Conservation (phyloP, 2,797 vertebrate genomes). For the Bovichtus diacanthus region DNA sequence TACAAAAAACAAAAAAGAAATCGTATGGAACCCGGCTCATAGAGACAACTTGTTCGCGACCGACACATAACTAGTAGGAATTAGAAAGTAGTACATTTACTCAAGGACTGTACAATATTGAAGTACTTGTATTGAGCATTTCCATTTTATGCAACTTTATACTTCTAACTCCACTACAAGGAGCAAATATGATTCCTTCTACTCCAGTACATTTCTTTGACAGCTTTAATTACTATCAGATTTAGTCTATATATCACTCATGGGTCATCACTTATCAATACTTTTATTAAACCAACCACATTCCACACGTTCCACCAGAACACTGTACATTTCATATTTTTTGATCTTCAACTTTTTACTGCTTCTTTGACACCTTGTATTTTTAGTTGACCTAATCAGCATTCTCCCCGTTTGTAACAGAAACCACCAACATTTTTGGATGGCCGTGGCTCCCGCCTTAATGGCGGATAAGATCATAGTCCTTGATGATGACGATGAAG, state of each 20-base stretch:
- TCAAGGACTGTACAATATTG: too few species aligned
- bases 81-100: too few species aligned
- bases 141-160: too few species aligned
- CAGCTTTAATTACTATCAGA: too few species aligned
- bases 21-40: too few species aligned
- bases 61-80: background rate
- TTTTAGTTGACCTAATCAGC: background rate
- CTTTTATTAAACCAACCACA: background rate
- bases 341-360: background rate
- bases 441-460: conserved; percentile 74
- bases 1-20: background rate
- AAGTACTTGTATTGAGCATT: too few species aligned
- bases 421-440: conserved; percentile 39
- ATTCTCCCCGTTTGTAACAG: conserved; percentile 11
- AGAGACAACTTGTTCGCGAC: background rate
- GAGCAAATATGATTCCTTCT: too few species aligned
- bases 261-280: background rate
- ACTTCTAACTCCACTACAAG: too few species aligned
- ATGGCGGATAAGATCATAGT: conserved; percentile 84
- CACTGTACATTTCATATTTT: background rate
- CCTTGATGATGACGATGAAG: conserved; percentile 82
- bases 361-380: background rate
- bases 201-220: too few species aligned
- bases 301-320: background rate
- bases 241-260: background rate